phyloP scores from a whole-genome alignment of 2,113 vertebrate genomes.

The Macrotus californicus region DNA sequence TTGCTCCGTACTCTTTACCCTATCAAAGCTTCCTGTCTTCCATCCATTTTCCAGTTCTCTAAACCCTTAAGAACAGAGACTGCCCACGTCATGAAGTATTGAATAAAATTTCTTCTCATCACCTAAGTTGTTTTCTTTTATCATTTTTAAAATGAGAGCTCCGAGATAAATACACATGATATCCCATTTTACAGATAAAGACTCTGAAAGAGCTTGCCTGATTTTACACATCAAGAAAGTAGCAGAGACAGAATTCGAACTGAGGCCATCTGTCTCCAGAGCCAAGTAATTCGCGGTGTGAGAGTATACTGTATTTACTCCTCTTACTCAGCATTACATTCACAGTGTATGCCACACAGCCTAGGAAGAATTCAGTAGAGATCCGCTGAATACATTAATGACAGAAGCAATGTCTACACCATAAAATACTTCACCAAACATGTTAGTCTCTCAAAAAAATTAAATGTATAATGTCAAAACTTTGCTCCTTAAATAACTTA shows the following conservation, averaged over 20 bases:
- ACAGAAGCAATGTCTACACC: neutral
- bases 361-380: neutral
- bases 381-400: neutral
- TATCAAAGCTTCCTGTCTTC: neutral
- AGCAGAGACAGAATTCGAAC: neutral
- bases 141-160: neutral
- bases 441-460: neutral
- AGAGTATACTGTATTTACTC: neutral
- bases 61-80: neutral
- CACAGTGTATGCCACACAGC: neutral
- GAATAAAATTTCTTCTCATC: neutral
- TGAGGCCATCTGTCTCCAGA: neutral
- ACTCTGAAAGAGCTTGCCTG: neutral
- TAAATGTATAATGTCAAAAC: neutral
- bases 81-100: neutral
- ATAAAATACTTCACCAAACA: neutral
- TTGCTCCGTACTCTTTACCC: neutral
- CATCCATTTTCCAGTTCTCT: neutral
- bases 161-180: neutral
- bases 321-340: neutral
- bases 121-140: neutral
- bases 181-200: neutral
- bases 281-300: neutral
- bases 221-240: neutral
- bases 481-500: conserved; percentile 2